Conservation (phyloP, 2,888 invertebrate genomes). For the Aphodius sticticus region DNA sequence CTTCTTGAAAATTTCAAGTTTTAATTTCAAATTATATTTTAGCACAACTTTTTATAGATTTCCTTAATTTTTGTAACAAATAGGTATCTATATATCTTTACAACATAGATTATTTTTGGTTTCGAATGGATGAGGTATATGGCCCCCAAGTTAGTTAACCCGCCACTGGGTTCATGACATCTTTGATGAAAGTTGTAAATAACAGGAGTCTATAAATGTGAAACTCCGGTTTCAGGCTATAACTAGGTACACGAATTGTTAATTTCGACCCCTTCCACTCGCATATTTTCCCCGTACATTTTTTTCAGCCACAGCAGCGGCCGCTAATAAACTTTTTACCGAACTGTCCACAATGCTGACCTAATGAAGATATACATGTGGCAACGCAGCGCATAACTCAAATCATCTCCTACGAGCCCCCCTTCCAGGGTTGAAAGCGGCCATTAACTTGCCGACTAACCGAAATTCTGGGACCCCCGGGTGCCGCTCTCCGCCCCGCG, state of each 20-base stretch:
- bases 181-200: no score
- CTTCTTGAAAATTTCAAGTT: no score
- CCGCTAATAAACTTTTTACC: conserved; percentile 13
- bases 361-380: conserved; percentile 38
- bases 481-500: conserved; percentile 28
- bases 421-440: conserved; percentile 46
- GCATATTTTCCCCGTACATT: conserved; percentile 7
- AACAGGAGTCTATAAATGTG: neutral
- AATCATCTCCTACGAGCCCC: conserved; percentile 42
- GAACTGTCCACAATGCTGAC: conserved; percentile 26
- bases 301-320: conserved; percentile 4
- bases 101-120: no score
- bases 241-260: conserved; percentile 13
- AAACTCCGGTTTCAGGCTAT: neutral
- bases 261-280: conserved; percentile 5
- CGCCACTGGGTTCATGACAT: no score
- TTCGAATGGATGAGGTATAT: no score
- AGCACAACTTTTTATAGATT: no score
- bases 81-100: no score
- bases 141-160: no score
- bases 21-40: no score
- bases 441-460: conserved; percentile 43
- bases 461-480: conserved; percentile 27
- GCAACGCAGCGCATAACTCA: conserved; percentile 43
- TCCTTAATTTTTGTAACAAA: no score